Conservation (phyloP, 2,113 vertebrate genomes). For the Vireo altiloquus region DNA sequence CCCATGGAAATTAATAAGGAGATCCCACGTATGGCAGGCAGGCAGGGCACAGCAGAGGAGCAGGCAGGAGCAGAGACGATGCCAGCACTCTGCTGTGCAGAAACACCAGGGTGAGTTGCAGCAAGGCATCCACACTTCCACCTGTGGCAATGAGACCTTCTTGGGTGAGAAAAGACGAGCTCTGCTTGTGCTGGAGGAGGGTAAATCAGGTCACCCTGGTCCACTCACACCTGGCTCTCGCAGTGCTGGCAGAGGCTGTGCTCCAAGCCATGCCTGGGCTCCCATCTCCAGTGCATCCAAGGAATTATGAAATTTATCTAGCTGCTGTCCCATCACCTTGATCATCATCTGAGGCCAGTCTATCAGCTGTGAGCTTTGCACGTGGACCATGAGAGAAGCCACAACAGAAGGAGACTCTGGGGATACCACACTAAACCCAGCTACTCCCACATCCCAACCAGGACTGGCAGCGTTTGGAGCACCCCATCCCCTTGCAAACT, state of each 20-base stretch:
- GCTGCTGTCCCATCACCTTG: neutral
- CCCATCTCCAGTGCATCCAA: neutral
- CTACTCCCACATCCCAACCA: neutral
- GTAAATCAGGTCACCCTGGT: neutral
- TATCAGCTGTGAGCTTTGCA: neutral
- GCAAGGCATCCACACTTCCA: neutral
- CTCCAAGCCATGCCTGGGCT: neutral
- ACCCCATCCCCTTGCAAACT: neutral
- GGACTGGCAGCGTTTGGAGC: neutral
- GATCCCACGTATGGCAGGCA: neutral
- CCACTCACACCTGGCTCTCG: accelerated
- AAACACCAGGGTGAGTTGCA: neutral
- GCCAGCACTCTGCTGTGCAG: neutral
- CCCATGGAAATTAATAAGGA: neutral
- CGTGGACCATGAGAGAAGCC: neutral
- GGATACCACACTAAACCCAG: neutral
- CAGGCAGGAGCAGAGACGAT: neutral
- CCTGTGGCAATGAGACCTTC: neutral
- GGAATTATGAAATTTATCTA: neutral
- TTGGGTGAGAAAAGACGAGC: neutral
- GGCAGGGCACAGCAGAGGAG: neutral
- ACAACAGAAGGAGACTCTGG: neutral
- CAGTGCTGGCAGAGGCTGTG: neutral
- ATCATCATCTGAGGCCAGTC: neutral
- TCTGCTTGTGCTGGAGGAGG: neutral